A percentile compares a stretch with the other conserved stretches of the same genome.
Conservation (phyloP, 1,140 invertebrate species). For the Polyergus mexicanus region DNA sequence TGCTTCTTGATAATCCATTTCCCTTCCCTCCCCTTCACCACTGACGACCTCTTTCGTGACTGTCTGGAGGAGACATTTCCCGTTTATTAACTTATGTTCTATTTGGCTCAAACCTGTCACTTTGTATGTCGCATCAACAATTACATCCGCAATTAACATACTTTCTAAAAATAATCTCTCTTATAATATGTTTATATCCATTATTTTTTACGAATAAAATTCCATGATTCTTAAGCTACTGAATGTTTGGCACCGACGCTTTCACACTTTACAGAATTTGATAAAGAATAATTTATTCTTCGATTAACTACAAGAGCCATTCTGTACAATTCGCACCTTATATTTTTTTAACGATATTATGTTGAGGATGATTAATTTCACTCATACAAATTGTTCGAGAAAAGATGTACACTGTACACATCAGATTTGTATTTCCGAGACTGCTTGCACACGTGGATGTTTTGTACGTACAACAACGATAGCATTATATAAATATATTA, state of each 20-base stretch:
- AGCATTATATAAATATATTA: slow-evolving; percentile 22
- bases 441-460: neutral
- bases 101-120: slow-evolving; percentile 85
- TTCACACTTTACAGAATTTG: slow-evolving; percentile 18
- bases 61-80: slow-evolving; percentile 85
- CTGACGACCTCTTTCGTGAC: slow-evolving; percentile 87
- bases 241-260: slow-evolving; percentile 51
- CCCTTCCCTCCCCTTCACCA: slow-evolving; percentile 76
- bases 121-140: slow-evolving; percentile 53
- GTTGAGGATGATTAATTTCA: neutral
- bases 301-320: slow-evolving; percentile 11
- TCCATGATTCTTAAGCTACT: slow-evolving; percentile 3
- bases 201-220: neutral
- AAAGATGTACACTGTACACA: neutral
- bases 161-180: neutral
- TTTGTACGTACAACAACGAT: neutral
- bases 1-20: slow-evolving; percentile 68
- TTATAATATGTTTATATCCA: neutral
- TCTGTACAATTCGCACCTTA: slow-evolving; percentile 7
- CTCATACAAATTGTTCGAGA: neutral
- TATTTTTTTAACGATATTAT: neutral
- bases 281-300: slow-evolving; percentile 6
- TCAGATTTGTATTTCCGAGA: neutral
- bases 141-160: slow-evolving; percentile 43
- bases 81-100: slow-evolving; percentile 77